Base-by-base conservation (phyloP, 2,888 invertebrate species). In the Tetragonisca angustula region DNA sequence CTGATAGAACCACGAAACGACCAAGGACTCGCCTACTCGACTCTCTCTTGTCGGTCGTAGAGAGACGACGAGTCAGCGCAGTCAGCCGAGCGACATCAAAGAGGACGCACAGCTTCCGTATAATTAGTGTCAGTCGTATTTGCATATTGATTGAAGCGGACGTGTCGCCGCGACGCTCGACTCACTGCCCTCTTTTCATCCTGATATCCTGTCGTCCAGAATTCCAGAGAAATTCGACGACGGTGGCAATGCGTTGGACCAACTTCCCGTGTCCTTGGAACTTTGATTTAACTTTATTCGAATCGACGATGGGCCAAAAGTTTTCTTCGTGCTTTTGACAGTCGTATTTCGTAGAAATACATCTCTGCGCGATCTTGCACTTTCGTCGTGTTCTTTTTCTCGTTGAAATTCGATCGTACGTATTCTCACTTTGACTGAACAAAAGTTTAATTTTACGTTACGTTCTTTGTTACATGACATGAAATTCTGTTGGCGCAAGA, bases 71-170 rank as follows among this genome's bases (percentile, higher is more conserved):
- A 86, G 89, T 77, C n/a, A 83, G 72, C 64, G 88, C 91, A 90
- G 90, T 90, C 87, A 90, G 89, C 89, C 89, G 90, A 86, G 82
- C 84, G 90, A 94, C 93, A 94, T 94, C 94, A 94, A 94, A 94
- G 94, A 92, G 92, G 78, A 89, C 91, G 91, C 90, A 88, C 90
- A 92, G 93, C 93, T 94, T 93, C 93, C 93, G 94, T 94, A 93
- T 94, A 94, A 94, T 94, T 94, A 94, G 93, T 92, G 92, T 92
- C 93, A 92, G 92, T 90, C 90, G 90, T 92, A 94, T 94, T 94
- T 94, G 93, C 94, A 94, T 94, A 94, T 94, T 94, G 94, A 94
- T 94, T 93, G 93, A 92, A 92, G 92, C 86, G 88, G 88, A 91
- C 92, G 91, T 91, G 90, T 92, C 91, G 91, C 89, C 85, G 83